Conservation (phyloP, 2,888 invertebrate species). For the Scaptomyza polygonia region DNA sequence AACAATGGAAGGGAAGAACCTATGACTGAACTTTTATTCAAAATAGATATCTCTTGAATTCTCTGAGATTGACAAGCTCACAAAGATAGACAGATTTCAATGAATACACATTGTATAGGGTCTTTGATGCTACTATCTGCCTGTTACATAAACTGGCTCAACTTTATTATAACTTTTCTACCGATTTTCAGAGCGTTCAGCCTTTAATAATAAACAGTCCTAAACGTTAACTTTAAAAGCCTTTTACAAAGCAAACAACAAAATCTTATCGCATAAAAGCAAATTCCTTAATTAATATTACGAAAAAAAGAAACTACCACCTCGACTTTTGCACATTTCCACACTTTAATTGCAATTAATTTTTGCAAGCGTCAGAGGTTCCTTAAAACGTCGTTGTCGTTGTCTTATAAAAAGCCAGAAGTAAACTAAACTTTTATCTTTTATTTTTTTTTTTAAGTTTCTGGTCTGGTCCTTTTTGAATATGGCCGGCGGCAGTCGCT, state of each 20-base stretch:
- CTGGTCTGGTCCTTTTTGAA: constrained; percentile 13
- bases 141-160: too few relatives aligned
- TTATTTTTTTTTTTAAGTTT: constrained; percentile 12
- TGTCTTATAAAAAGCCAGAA: constrained; percentile 63
- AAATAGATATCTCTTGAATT: too few relatives aligned
- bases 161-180: too few relatives aligned
- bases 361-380: constrained; percentile 53
- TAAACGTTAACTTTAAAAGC: neutral
- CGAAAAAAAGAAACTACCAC: constrained; percentile 21
- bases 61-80: too few relatives aligned
- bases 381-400: constrained; percentile 61
- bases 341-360: constrained; percentile 73
- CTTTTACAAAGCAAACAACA: neutral
- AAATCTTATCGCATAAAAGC: constrained; percentile 1
- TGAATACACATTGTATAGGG: too few relatives aligned
- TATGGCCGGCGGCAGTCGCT: constrained; percentile 47
- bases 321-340: constrained; percentile 43
- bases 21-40: too few relatives aligned
- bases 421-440: constrained; percentile 40
- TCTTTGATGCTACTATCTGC: too few relatives aligned
- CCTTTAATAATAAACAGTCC: neutral
- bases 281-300: constrained; percentile 44
- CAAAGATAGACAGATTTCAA: too few relatives aligned
- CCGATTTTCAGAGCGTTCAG: neutral
- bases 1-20: too few relatives aligned